A percentile compares a stretch with the other conserved stretches of the same genome.
Evolutionary conservation across 2,113 vertebrate genomes (phyloP).

Genomic region (Psilopogon haemacephalus): DNA sequence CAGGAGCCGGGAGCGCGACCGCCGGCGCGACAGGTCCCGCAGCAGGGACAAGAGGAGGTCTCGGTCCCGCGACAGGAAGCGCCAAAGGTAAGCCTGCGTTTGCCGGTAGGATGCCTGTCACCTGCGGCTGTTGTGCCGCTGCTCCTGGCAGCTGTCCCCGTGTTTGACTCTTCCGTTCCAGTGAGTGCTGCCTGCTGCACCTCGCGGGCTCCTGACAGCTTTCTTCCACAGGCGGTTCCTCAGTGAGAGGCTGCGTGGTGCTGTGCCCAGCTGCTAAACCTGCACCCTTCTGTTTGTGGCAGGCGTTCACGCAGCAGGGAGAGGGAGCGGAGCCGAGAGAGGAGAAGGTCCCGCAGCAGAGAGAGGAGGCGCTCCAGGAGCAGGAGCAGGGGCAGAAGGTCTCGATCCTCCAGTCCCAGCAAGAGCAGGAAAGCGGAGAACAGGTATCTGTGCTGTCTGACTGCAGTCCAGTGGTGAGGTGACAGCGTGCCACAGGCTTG

Average conservation of each 20-base stretch:
- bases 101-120: no score
- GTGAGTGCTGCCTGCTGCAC: no score
- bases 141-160: no score
- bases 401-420: slow-evolving; percentile 83
- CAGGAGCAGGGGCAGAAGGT: slow-evolving; percentile 84
- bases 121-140: no score
- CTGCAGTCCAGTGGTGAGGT: not conserved
- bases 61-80: slow-evolving; percentile 91
- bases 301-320: slow-evolving; percentile 90
- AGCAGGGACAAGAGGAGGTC: slow-evolving; percentile 92
- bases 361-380: slow-evolving; percentile 87
- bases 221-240: no score
- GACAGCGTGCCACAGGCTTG: not conserved
- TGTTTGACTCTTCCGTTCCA: no score
- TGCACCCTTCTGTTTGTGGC: not conserved
- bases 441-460: slow-evolving; percentile 71
- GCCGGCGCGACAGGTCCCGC: slow-evolving; percentile 84
- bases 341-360: slow-evolving; percentile 88
- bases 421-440: slow-evolving; percentile 89
- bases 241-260: no score
- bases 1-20: slow-evolving; percentile 80
- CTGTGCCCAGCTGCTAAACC: not conserved
- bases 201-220: no score
- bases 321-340: slow-evolving; percentile 79
- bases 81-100: slow-evolving; percentile 77